These are phyloP conservation scores for Paratilapia polleni DNA, from an alignment of 2,113 vertebrate species.

Conservation along the genomic window DNA sequence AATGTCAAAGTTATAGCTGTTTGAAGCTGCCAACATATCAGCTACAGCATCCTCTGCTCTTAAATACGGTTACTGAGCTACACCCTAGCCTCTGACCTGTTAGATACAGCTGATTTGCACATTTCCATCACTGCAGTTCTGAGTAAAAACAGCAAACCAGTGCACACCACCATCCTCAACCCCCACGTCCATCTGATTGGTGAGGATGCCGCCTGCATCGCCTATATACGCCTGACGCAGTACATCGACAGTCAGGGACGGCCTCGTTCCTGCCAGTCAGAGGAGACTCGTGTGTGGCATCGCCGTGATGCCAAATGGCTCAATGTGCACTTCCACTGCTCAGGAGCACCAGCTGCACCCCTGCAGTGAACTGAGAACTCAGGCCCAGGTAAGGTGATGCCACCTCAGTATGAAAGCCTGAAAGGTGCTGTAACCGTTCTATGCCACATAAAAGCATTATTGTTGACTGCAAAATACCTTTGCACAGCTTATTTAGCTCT, in stretches of 20 bases:
- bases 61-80: too few species aligned
- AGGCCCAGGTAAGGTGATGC: constrained; percentile 73
- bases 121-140: constrained; percentile 82
- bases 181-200: constrained; percentile 97
- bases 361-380: constrained; percentile 91
- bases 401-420: neutral
- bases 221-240: constrained; percentile 98
- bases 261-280: constrained; percentile 95
- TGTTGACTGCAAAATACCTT: neutral
- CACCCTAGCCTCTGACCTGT: too few species aligned
- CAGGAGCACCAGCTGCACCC: constrained; percentile 95
- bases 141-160: constrained; percentile 98
- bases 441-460: neutral
- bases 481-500: neutral
- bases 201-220: constrained; percentile 97
- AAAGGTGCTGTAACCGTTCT: neutral
- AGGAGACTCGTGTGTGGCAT: constrained; percentile 98
- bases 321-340: constrained; percentile 99
- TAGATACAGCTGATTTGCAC: neutral
- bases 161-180: constrained; percentile 99
- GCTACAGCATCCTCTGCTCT: too few species aligned
- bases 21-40: too few species aligned
- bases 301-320: constrained; percentile 98
- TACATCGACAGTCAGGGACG: constrained; percentile 95
- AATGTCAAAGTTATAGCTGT: too few species aligned